These are phyloP conservation scores for Drosophila cracens DNA, from an alignment of 2,888 invertebrate genomes.

Conservation along the genomic window DNA sequence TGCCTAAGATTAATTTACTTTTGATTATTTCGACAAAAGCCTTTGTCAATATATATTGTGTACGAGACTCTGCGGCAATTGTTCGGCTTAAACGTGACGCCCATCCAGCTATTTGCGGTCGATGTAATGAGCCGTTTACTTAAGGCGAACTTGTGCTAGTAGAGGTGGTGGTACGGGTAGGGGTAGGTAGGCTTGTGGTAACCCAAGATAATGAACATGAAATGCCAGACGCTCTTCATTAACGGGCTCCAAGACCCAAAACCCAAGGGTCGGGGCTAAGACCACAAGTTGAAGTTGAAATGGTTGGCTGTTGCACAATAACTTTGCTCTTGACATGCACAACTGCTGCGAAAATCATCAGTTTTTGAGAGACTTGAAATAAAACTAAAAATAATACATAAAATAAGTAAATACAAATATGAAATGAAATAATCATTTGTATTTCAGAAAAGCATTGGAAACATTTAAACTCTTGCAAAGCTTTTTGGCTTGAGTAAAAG, in stretches of 20 bases:
- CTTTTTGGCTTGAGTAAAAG: conserved; percentile 44
- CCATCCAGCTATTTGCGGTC: conserved; percentile 61
- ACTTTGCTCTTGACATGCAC: conserved; percentile 16
- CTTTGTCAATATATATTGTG: conserved; percentile 54
- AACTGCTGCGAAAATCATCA: conserved; percentile 25
- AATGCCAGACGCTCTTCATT: conserved; percentile 48
- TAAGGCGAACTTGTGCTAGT: conserved; percentile 3
- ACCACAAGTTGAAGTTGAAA: conserved; percentile 36
- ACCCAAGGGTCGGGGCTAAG: conserved; percentile 34
- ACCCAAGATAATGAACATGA: conserved; percentile 58
- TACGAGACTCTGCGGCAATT: conserved; percentile 33
- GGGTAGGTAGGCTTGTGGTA: conserved; percentile 1
- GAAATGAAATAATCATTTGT: background rate
- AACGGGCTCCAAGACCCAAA: conserved; percentile 14
- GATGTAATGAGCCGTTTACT: conserved; percentile 73
- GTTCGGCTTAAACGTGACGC: conserved; percentile 54
- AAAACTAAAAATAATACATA: background rate
- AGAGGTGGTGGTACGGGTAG: background rate
- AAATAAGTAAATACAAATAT: background rate
- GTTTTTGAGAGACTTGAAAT: background rate
- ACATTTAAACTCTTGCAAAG: conserved; percentile 18
- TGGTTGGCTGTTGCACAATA: conserved; percentile 30
- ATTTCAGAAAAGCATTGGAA: background rate
- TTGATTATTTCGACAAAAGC: conserved; percentile 61
- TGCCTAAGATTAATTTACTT: conserved; percentile 63